phyloP scores from a whole-genome alignment of 2,888 invertebrate genomes.

The Arrhopalites spinosus region DNA sequence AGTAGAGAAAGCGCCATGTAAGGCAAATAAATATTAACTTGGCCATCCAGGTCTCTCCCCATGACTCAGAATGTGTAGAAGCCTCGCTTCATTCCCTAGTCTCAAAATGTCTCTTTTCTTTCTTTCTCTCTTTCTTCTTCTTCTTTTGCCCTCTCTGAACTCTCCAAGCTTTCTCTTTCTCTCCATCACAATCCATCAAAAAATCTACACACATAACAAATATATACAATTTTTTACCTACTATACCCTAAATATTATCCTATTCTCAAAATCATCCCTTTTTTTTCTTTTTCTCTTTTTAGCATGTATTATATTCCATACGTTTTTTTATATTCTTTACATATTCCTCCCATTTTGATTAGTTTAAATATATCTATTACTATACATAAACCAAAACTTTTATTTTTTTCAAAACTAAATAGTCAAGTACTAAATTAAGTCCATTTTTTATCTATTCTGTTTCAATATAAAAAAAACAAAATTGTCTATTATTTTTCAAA shows the following conservation, averaged over 20 bases:
- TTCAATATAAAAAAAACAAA: too few relatives aligned
- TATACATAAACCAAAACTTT: too few relatives aligned
- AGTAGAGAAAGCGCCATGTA: not conserved
- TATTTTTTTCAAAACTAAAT: too few relatives aligned
- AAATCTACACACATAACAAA: not conserved
- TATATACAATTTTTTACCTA: too few relatives aligned
- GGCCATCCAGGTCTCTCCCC: conserved; percentile 23
- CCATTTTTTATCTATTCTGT: too few relatives aligned
- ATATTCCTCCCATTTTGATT: too few relatives aligned
- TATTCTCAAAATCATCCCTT: too few relatives aligned
- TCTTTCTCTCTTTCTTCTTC: not conserved
- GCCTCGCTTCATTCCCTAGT: not conserved
- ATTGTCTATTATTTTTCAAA: too few relatives aligned
- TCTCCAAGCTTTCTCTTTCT: not conserved
- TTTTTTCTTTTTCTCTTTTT: not conserved
- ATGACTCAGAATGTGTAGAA: conserved; percentile 15
- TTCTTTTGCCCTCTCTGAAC: conserved; percentile 12
- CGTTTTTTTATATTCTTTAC: not conserved
- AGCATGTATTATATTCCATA: not conserved
- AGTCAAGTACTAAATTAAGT: too few relatives aligned
- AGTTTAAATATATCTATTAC: too few relatives aligned
- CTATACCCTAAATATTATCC: too few relatives aligned
- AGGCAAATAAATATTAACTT: conserved; percentile 32
- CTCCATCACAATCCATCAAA: not conserved
- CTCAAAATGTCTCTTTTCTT: conserved; percentile 21